Base-by-base conservation (phyloP, 2,797 vertebrate genomes). In the Crypturellus tataupa region DNA sequence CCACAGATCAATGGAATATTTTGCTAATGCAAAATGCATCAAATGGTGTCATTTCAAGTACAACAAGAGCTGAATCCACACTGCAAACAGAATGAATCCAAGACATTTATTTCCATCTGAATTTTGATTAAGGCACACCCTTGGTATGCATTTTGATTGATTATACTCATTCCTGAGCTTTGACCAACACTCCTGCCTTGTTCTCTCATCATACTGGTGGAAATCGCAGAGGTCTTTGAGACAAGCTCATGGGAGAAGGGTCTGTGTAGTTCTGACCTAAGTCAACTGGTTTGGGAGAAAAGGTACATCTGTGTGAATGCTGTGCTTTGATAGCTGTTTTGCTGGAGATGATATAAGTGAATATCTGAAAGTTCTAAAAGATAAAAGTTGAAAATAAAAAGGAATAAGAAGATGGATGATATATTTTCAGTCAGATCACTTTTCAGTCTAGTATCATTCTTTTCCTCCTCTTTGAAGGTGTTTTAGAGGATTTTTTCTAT, bases 101-200 rank as follows among this genome's bases (percentile, higher is more conserved):
- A 23, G 7, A 27, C 46, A 73, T 60, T 70, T 80, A 73, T 53
- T 87, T 87, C 1, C 1, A 47, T 53, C 49, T 18, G 33, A 56
- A 44, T 3, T 80, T 87, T 85, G 59, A 83, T 94, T 92, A 72
- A 93, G 76, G 42, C 46, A 20, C 65, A 91, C 19, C 68, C 40
- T 44, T 42, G 67, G 60, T 62, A 87, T 86, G 90, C 10, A 62
- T 64, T 92, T 49, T 94, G 87, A 95, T 23, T 68, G 49, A 91
- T 89, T 84, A 86, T 59, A 81, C 33, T 12, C 85, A 73, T 79
- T 78, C 89, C 82, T 89, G 87, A 78, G 55, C 63, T 89, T 44
- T 63, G 56, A 69, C 80, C 75, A 91, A 62, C 0, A 1, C 65
- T 65, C 33, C 25, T 78, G 80, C 85, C 91, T 80, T 94, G 73